Conservation (phyloP, 2,113 vertebrate species). For the Glareola pratincola region DNA sequence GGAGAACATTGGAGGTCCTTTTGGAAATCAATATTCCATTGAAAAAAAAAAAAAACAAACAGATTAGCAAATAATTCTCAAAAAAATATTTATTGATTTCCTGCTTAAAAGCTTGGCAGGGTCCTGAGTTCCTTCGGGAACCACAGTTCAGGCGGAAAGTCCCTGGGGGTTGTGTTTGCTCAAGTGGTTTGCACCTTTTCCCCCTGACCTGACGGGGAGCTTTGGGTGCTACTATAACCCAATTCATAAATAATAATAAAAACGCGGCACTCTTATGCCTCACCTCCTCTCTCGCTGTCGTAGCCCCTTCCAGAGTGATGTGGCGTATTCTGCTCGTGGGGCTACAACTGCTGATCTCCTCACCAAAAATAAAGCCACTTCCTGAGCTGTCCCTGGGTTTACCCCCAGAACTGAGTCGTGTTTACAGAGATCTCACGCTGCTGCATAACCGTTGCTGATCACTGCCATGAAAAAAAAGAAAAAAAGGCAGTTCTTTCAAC, state of each 20-base stretch:
- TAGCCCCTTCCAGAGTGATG: not conserved
- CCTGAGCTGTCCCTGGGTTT: not conserved
- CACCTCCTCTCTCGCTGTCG: not conserved
- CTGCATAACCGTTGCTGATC: not conserved
- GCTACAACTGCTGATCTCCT: not conserved
- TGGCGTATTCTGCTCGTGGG: fast-evolving
- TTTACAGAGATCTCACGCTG: not conserved
- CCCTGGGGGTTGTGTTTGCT: not conserved
- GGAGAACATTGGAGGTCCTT: not conserved
- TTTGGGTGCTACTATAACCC: not conserved
- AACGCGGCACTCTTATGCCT: not conserved
- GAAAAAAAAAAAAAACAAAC: not conserved
- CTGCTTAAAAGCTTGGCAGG: not conserved
- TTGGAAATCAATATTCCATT: not conserved
- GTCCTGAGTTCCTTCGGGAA: not conserved
- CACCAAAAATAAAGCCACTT: not conserved
- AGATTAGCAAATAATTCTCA: not conserved
- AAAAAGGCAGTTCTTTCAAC: not conserved
- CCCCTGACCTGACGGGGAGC: not conserved
- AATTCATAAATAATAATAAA: not conserved
- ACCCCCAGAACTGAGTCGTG: not conserved
- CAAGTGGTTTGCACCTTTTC: not conserved
- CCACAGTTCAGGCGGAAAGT: not conserved
- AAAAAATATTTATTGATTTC: not conserved
- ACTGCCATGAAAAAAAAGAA: not conserved